Evolutionary conservation across 1,140 invertebrate genomes (phyloP).

Genomic region (Diachasmimorpha longicaudata): DNA sequence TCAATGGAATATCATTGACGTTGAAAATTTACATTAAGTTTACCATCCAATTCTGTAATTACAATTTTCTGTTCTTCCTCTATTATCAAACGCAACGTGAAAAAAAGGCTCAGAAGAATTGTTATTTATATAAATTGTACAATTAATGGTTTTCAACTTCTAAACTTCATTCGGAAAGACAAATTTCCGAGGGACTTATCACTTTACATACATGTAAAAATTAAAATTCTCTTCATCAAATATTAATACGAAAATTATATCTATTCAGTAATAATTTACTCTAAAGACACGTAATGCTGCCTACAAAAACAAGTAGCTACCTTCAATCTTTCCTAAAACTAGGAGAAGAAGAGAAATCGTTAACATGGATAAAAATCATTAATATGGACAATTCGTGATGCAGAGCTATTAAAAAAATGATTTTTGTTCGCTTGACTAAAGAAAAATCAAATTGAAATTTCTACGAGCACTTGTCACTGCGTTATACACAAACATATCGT

Average conservation of each 20-base stretch:
- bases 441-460: background rate
- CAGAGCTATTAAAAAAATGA: background rate
- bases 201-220: slow-evolving; percentile 3
- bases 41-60: slow-evolving; percentile 20
- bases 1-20: slow-evolving; percentile 46
- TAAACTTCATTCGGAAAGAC: background rate
- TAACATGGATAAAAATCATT: background rate
- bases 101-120: background rate
- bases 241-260: background rate
- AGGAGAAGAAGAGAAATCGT: background rate
- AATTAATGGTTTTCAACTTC: background rate
- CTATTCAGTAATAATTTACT: background rate
- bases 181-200: background rate
- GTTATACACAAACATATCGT: no score
- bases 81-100: background rate
- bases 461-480: background rate
- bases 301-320: background rate
- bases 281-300: background rate
- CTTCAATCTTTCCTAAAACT: background rate
- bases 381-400: background rate
- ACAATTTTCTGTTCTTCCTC: background rate
- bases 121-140: background rate
- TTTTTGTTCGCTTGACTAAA: background rate
- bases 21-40: slow-evolving; percentile 50
- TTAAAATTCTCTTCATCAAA: slow-evolving; percentile 1